Conservation (phyloP, 2,113 vertebrate genomes). For the Albula glossodonta region DNA sequence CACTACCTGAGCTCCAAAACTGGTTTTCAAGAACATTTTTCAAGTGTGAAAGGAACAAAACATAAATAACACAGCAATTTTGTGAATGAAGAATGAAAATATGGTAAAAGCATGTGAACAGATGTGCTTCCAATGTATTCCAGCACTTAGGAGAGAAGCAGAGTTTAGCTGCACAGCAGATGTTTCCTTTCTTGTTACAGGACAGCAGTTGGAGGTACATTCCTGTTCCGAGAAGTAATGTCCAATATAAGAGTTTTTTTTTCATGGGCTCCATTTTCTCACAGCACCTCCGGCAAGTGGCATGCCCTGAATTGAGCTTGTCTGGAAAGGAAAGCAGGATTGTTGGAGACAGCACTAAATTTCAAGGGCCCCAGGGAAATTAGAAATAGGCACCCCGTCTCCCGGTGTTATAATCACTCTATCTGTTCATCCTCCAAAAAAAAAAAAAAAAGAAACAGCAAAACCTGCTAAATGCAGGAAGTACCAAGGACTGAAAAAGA, state of each 20-base stretch:
- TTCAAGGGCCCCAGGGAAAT: conserved; percentile 23
- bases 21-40: not conserved
- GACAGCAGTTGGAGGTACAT: conserved; percentile 4
- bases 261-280: not conserved
- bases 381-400: conserved; percentile 1
- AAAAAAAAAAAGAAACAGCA: not conserved
- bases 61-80: not conserved
- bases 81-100: not conserved
- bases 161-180: not conserved
- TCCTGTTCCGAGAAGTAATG: not conserved
- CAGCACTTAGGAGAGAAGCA: not conserved
- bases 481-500: not conserved
- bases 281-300: conserved; percentile 8
- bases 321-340: conserved; percentile 10
- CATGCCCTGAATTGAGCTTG: conserved; percentile 7
- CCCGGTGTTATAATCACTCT: conserved; percentile 9
- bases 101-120: not conserved
- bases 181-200: not conserved
- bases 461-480: not conserved
- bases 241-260: not conserved
- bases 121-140: not conserved
- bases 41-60: not conserved
- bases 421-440: not conserved
- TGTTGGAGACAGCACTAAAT: conserved; percentile 5
- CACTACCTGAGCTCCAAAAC: not conserved